Evolutionary conservation across 2,888 invertebrate species (phyloP).

Genomic region (Drepanosiphum platanoidis): DNA sequence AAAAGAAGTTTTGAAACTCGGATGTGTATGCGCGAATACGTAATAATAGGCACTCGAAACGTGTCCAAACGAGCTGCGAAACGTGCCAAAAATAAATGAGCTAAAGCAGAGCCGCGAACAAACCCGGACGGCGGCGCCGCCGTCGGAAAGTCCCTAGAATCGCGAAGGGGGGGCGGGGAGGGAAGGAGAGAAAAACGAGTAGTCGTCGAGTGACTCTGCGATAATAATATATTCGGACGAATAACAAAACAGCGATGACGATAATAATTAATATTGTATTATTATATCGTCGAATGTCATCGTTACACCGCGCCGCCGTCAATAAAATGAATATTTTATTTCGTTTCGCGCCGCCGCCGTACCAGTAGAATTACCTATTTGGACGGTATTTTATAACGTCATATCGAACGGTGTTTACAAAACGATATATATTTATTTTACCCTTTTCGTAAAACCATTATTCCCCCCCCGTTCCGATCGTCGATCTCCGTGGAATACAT

Average conservation of each 20-base stretch:
- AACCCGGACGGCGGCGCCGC: background rate
- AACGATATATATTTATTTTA: background rate
- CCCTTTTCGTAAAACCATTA: background rate
- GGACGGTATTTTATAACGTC: background rate
- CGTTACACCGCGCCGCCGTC: background rate
- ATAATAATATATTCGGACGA: background rate
- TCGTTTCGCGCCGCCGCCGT: background rate
- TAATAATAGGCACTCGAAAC: background rate
- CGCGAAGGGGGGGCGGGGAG: too few species aligned
- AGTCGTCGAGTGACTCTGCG: too few species aligned
- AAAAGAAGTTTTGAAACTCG: background rate
- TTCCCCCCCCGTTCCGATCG: background rate
- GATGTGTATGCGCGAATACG: background rate
- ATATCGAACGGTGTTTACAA: background rate
- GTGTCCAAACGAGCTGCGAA: background rate
- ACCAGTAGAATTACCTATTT: background rate
- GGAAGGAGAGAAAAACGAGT: too few species aligned
- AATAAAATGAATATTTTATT: background rate
- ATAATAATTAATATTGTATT: too few species aligned
- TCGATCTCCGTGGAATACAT: background rate
- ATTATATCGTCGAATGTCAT: too few species aligned
- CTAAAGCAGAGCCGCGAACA: background rate
- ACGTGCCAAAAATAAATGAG: conserved; percentile 35
- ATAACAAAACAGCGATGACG: background rate
- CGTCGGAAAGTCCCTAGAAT: background rate